phyloP scores from a whole-genome alignment of 2,797 vertebrate species.

The Benthosema pterotum region DNA sequence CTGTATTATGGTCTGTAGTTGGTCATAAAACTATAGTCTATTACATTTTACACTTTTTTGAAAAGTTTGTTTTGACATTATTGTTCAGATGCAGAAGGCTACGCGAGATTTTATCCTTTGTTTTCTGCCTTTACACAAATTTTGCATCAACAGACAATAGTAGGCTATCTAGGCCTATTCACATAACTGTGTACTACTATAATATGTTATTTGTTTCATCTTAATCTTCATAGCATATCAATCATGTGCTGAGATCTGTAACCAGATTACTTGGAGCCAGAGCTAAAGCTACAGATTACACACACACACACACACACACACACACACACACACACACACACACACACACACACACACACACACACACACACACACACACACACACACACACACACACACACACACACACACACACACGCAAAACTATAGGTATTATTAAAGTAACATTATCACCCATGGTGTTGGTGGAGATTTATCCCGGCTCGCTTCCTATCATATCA shows the following conservation, averaged over 20 bases:
- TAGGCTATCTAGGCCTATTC: slow-evolving; percentile 11
- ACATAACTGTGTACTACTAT: slow-evolving; percentile 1
- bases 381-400: slow-evolving; percentile 28
- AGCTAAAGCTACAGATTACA: slow-evolving; percentile 17
- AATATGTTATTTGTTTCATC: slow-evolving; percentile 41
- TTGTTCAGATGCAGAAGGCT: too few relatives aligned
- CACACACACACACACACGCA: slow-evolving; percentile 15
- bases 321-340: slow-evolving; percentile 23
- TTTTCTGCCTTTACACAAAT: slow-evolving; percentile 12
- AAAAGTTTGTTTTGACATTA: too few relatives aligned
- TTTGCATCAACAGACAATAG: slow-evolving; percentile 27
- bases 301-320: too few relatives aligned
- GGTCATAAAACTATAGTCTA: background rate
- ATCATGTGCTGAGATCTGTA: slow-evolving; percentile 50
- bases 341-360: slow-evolving; percentile 14
- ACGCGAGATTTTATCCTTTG: background rate
- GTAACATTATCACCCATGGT: slow-evolving; percentile 58
- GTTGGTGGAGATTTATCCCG: slow-evolving; percentile 64
- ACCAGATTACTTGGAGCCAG: slow-evolving; percentile 66
- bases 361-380: slow-evolving; percentile 13
- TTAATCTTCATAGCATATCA: slow-evolving; percentile 48
- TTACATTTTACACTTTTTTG: too few relatives aligned
- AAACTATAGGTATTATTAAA: slow-evolving; percentile 62
- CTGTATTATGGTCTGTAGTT: too few relatives aligned
- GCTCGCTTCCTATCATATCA: slow-evolving; percentile 69